Conservation (phyloP, 23 tunicate genomes). For the Halocynthia roretzi region DNA sequence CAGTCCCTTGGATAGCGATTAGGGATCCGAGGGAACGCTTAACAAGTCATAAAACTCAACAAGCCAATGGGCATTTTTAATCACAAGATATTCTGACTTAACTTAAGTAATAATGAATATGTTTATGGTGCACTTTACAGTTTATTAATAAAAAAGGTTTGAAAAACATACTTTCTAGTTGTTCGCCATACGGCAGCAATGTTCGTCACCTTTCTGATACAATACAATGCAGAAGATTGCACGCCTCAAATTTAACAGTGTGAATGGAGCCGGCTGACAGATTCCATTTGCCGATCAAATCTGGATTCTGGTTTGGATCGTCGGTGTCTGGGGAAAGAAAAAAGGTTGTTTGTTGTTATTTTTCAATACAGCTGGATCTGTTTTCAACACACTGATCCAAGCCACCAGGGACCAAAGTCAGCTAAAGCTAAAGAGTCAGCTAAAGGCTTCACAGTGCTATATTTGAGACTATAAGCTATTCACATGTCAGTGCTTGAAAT, state of each 20-base stretch:
- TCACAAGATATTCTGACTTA: not conserved
- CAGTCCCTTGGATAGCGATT: no score
- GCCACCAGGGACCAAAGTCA: not conserved
- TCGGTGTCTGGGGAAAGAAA: constrained; percentile 2
- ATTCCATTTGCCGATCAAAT: constrained; percentile 17
- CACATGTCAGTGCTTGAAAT: not conserved
- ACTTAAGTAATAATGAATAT: not conserved
- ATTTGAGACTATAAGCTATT: not conserved
- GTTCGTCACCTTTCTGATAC: constrained; percentile 1
- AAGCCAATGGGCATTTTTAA: no score
- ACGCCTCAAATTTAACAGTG: constrained; percentile 18
- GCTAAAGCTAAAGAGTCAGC: not conserved
- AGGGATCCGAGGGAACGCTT: no score
- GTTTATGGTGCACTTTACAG: not conserved
- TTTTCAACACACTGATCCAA: no score
- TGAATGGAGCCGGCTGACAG: not conserved
- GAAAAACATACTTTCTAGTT: constrained; percentile 5
- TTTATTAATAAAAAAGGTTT: not conserved
- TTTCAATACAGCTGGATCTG: no score
- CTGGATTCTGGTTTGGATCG: constrained; percentile 17
- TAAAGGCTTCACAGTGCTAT: not conserved
- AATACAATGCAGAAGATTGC: constrained; percentile 18
- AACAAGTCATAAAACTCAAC: no score
- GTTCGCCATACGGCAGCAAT: not conserved
- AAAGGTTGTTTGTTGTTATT: no score